Conservation (phyloP, 2,113 vertebrate species). For the Vimba vimba region DNA sequence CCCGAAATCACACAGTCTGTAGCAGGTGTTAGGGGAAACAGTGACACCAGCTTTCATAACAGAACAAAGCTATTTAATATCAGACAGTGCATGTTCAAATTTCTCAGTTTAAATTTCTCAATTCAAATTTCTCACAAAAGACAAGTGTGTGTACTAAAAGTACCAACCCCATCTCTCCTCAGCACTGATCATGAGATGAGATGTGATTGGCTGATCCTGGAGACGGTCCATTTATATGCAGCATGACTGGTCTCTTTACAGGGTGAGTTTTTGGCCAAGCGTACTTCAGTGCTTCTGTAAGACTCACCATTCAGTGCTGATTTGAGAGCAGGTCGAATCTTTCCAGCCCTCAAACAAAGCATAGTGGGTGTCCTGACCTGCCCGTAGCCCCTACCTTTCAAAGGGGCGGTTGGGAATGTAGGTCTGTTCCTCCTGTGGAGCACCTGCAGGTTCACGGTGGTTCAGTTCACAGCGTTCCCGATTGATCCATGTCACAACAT, state of each 20-base stretch:
- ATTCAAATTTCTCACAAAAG: background rate
- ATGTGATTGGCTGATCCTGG: background rate
- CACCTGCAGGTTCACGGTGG: constrained; percentile 32
- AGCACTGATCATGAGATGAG: constrained; percentile 12
- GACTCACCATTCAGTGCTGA: constrained; percentile 1
- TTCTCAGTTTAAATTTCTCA: background rate
- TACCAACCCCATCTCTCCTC: background rate
- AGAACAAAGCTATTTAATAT: constrained; percentile 29
- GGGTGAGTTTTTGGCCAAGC: constrained; percentile 5
- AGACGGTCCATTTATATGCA: constrained; percentile 11
- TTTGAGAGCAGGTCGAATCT: constrained; percentile 24
- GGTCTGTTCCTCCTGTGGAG: constrained; percentile 38
- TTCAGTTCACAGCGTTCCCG: constrained; percentile 42
- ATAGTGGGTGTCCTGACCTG: constrained; percentile 26
- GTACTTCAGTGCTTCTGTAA: background rate
- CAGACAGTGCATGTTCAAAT: background rate
- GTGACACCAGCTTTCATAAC: constrained; percentile 49
- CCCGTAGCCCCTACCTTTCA: constrained; percentile 36
- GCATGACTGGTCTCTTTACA: background rate
- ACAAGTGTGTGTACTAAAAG: background rate
- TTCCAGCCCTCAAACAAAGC: constrained; percentile 20
- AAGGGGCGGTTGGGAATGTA: constrained; percentile 46
- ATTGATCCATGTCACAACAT: constrained; percentile 49
- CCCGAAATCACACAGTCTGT: too few species aligned
- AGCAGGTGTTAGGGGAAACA: constrained; percentile 28